Base-by-base conservation (phyloP, 2,888 invertebrate genomes). In the Ochlodes sylvanus region DNA sequence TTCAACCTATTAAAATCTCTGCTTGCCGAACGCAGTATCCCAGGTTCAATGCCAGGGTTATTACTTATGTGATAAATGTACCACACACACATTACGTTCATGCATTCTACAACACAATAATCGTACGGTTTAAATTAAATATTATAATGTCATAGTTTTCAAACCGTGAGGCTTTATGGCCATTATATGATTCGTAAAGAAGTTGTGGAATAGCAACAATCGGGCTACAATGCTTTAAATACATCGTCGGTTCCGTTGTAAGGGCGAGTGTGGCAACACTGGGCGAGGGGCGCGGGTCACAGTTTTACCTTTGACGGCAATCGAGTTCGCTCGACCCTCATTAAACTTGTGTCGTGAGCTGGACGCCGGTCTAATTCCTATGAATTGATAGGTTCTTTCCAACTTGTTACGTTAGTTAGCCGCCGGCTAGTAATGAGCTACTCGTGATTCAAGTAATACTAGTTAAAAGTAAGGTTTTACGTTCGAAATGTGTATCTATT, bases 291-390 rank as follows among this genome's bases (percentile, higher is more conserved):
- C 52, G 66, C 54, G 57, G 63, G 64, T n/a, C 55, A 19, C 62
- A 12, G 41, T 19, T 17, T 57, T 66, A 66, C 60, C 66, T 66
- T 66, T 66, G 66, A 66, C 54, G 66, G 9, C 66, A 58, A 58
- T 66, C 65, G n/a, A n/a, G n/a, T n/a, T n/a, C n/a, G 65, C 50
- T 38, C 57, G 54, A 61, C 66, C 66, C 66, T 66, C 60, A 61
- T 66, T 66, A 66, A 61, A 66, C 60, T 57, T 58, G 66, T 58
- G 57, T 60, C 42, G 41, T 42, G 41, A 50, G 19, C 38, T 17
- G 32, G 50, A 15, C 19, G 56, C 21, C 58, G 21, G 19, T 15
- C 58, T 17, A 58, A 66, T 66, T 58, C 58, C 58, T 27, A 65
- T 15, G 27, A 47, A 58, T 57, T 57, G 65, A 58, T 65, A 56